These are phyloP conservation scores for Oryzias javanicus DNA, from an alignment of 2,113 vertebrate genomes.

Conservation along the genomic window DNA sequence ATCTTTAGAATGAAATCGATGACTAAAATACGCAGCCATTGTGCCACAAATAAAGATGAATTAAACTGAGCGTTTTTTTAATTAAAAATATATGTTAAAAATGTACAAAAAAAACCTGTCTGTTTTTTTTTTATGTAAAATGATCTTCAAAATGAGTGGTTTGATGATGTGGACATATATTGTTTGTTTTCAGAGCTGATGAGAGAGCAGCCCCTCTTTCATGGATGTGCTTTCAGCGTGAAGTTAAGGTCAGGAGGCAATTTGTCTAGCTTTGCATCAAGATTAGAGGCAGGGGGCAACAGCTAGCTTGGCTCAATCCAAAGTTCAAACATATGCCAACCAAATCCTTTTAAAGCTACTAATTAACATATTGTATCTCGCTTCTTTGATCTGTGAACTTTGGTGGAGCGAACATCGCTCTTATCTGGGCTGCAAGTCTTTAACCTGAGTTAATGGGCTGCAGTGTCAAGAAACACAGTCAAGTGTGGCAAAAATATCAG, in stretches of 20 bases:
- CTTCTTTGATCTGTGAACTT: conserved; percentile 10
- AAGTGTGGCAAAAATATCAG: background rate
- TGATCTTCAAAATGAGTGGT: too few relatives aligned
- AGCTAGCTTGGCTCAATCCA: background rate
- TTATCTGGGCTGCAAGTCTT: background rate
- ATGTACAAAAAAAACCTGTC: background rate
- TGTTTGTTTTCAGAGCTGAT: background rate
- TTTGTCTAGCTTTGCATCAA: conserved; percentile 13
- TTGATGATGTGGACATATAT: background rate
- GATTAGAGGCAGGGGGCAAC: background rate
- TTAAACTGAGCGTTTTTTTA: conserved; percentile 34
- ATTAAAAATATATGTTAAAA: too few relatives aligned
- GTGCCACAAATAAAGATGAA: conserved; percentile 50
- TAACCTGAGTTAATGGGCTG: conserved; percentile 3
- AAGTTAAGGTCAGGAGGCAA: conserved; percentile 8
- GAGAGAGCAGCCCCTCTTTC: background rate
- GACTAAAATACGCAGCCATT: conserved; percentile 25
- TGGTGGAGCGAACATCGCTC: background rate
- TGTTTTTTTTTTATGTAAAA: background rate
- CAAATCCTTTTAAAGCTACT: background rate
- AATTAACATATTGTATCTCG: background rate
- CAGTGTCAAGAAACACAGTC: background rate
- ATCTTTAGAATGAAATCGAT: background rate
- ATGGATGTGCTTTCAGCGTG: background rate
- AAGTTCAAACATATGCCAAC: background rate